Conservation (phyloP, 2,888 invertebrate species). For the Cantharis rustica region DNA sequence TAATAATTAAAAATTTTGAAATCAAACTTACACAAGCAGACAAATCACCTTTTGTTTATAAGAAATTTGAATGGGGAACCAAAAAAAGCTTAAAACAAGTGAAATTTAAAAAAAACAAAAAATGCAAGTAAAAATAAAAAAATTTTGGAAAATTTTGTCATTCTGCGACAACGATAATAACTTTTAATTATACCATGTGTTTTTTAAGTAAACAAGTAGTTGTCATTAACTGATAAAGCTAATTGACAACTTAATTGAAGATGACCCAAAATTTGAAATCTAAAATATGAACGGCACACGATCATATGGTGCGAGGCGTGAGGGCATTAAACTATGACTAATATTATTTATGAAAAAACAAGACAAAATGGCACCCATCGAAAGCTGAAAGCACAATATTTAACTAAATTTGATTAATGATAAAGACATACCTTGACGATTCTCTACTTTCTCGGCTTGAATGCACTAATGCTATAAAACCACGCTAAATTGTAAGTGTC, state of each 20-base stretch:
- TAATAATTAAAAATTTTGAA: neutral
- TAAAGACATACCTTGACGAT: conserved; percentile 34
- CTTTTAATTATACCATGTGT: neutral
- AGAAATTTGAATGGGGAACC: neutral
- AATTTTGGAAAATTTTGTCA: neutral
- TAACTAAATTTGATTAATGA: conserved; percentile 10
- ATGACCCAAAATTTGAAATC: neutral
- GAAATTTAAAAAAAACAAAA: neutral
- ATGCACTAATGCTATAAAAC: conserved; percentile 42
- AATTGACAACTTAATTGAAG: neutral
- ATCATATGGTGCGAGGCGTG: conserved; percentile 11
- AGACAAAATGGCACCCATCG: conserved; percentile 43
- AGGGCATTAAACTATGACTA: conserved; percentile 27
- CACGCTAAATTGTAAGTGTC: conserved; percentile 36
- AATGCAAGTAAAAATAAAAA: too few species aligned
- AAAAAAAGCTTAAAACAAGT: neutral
- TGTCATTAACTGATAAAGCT: neutral
- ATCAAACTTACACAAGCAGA: neutral
- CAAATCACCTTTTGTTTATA: neutral
- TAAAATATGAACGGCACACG: neutral
- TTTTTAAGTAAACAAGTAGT: neutral
- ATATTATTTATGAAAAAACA: conserved; percentile 38
- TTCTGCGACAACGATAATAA: neutral
- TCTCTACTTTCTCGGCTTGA: conserved; percentile 24
- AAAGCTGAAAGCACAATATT: conserved; percentile 23